A percentile compares a stretch with the other conserved stretches of the same genome.
These are phyloP conservation scores for Triplophysa yarkandensis DNA, from an alignment of 2,797 vertebrate species.

Conservation along the genomic window DNA sequence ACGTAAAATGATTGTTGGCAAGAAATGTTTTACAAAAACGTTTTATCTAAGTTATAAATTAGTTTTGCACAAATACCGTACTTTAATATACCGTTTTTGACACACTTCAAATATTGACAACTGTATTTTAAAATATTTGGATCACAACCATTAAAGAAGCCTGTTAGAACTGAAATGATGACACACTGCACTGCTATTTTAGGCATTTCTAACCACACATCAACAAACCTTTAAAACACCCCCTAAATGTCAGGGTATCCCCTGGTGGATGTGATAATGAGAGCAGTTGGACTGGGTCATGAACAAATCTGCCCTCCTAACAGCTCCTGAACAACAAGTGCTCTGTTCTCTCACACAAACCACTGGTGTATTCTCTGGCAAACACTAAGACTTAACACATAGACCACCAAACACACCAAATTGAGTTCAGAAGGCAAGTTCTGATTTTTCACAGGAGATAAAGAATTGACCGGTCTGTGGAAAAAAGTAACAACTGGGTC, in stretches of 20 bases:
- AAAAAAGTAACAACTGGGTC: neutral
- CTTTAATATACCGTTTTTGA: no score
- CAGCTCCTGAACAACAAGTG: constrained; percentile 38
- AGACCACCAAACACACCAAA: constrained; percentile 34
- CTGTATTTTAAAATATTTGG: no score
- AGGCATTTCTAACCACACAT: no score
- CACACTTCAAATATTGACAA: no score
- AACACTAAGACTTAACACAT: constrained; percentile 26
- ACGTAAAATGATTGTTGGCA: no score
- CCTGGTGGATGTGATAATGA: constrained; percentile 17
- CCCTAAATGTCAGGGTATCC: constrained; percentile 21
- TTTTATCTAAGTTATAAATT: no score
- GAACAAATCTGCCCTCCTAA: constrained; percentile 28
- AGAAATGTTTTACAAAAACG: no score
- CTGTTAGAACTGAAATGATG: no score
- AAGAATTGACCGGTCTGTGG: constrained; percentile 9
- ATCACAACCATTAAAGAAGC: no score
- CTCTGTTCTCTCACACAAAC: constrained; percentile 42
- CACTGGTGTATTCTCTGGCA: constrained; percentile 3
- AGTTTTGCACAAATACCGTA: no score
- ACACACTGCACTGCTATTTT: no score
- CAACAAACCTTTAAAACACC: neutral
- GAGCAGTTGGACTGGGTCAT: constrained; percentile 20
- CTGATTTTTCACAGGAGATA: constrained; percentile 26
- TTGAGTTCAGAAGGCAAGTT: constrained; percentile 32